Evolutionary conservation across 1,140 invertebrate genomes (phyloP).

Genomic region (Brachionus koreanus): DNA sequence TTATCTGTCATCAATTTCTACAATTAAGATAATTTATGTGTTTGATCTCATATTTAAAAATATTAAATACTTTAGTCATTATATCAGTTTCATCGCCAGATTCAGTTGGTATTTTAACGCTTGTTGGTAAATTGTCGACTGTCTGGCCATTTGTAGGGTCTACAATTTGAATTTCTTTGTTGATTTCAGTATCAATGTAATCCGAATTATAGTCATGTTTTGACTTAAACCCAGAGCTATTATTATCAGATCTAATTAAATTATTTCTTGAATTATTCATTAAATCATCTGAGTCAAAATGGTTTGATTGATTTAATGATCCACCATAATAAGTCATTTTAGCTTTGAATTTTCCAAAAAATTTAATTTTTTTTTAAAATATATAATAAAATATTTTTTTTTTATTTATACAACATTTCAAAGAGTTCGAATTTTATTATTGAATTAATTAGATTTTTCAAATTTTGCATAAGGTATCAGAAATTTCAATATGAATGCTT

Average conservation of each 20-base stretch:
- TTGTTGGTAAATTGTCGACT: neutral
- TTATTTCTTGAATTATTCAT: neutral
- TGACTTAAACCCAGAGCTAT: neutral
- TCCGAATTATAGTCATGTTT: neutral
- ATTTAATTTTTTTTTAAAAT: neutral
- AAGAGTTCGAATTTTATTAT: neutral
- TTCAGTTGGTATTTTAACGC: neutral
- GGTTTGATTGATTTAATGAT: neutral
- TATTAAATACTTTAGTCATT: neutral
- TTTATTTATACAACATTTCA: neutral
- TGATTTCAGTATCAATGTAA: neutral
- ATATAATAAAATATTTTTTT: neutral
- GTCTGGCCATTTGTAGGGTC: neutral
- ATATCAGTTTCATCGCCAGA: slow-evolving; percentile 20
- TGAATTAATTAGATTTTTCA: neutral
- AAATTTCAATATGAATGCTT: neutral
- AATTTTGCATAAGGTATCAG: neutral
- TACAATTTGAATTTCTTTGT: slow-evolving; percentile 11
- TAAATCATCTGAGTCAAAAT: neutral
- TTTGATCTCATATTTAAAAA: neutral
- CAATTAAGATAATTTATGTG: neutral
- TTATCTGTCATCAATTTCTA: slow-evolving; percentile 5
- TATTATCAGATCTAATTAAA: neutral
- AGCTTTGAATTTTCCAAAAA: neutral
- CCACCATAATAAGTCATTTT: slow-evolving; percentile 2